These are phyloP conservation scores for Amblyraja radiata DNA, from an alignment of 2,797 vertebrate genomes.

Conservation along the genomic window DNA sequence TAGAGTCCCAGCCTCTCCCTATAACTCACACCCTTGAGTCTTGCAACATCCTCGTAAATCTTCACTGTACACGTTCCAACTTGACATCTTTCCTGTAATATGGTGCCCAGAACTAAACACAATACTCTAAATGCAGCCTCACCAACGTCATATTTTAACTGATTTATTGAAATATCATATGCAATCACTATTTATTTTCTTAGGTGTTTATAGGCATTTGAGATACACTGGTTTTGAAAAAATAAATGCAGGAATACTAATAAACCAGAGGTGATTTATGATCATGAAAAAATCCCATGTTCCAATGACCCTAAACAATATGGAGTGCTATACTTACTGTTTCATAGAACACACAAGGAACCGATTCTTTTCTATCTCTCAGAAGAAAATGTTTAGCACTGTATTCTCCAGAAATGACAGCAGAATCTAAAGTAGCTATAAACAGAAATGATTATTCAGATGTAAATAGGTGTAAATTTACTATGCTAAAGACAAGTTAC, in stretches of 20 bases:
- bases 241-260: not conserved
- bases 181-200: not conserved
- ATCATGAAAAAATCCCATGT: not conserved
- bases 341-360: constrained; percentile 86
- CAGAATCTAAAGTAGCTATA: constrained; percentile 83
- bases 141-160: too few relatives aligned
- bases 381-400: constrained; percentile 85
- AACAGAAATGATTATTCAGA: constrained; percentile 13
- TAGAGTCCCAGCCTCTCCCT: too few relatives aligned
- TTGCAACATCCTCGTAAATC: too few relatives aligned
- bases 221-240: not conserved
- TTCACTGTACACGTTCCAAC: too few relatives aligned
- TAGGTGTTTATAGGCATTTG: not conserved
- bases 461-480: not conserved
- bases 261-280: not conserved
- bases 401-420: constrained; percentile 71
- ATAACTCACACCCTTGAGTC: too few relatives aligned
- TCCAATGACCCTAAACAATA: not conserved
- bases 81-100: too few relatives aligned
- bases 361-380: constrained; percentile 72
- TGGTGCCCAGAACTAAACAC: too few relatives aligned
- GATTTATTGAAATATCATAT: not conserved
- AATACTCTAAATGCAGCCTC: too few relatives aligned
- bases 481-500: not conserved
- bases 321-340: constrained; percentile 67